Base-by-base conservation (phyloP, 2,888 invertebrate genomes). In the Lepidocyrtoides sp. region DNA sequence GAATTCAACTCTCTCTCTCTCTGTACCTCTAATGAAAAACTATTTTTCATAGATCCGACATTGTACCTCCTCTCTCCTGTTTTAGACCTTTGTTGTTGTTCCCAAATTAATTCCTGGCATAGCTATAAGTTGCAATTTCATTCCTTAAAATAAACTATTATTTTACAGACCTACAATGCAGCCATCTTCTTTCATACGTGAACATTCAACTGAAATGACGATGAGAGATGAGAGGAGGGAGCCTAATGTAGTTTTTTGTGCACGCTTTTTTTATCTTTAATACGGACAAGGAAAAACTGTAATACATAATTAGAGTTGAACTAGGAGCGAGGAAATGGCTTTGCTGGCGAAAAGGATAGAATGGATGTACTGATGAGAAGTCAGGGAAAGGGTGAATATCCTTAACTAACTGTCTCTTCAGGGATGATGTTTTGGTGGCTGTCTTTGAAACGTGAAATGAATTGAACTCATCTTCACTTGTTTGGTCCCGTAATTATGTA, bases 301-400 rank as follows among this genome's bases (percentile, higher is more conserved):
- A 75, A 75, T 75, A 29, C 51, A 23, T 26, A 75, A 75, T 75
- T 75, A 75, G 75, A 48, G 26, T 75, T 29, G 75, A 26, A 48
- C n/a, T 75, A 48, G 48, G 2, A 23, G 44, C 26, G 29, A 75
- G 29, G 44, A 41, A 72, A 23, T 44, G 72, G 23, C 26, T 44
- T 44, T 48, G n/a, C 36, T 44, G 41, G 23, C 51, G 2, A 7
- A 44, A n/a, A 14, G 51, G 29, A 44, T 51, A 26, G 48, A 48
- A 41, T 69, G 41, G 48, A 66, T 48, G 66, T 32, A 29, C 26
- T 36, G 36, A 2, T 5, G 57, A 51, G 44, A 75, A 75, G 75
- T 75, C 48, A 72, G 41, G 41, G 51, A 23, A 77, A 75, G 63
- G 88, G 88, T 88, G 88, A 88, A 88, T 51, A 88, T 88, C 88